phyloP scores from a whole-genome alignment of 1,140 invertebrate species.

The Ceratosolen solmsi region DNA sequence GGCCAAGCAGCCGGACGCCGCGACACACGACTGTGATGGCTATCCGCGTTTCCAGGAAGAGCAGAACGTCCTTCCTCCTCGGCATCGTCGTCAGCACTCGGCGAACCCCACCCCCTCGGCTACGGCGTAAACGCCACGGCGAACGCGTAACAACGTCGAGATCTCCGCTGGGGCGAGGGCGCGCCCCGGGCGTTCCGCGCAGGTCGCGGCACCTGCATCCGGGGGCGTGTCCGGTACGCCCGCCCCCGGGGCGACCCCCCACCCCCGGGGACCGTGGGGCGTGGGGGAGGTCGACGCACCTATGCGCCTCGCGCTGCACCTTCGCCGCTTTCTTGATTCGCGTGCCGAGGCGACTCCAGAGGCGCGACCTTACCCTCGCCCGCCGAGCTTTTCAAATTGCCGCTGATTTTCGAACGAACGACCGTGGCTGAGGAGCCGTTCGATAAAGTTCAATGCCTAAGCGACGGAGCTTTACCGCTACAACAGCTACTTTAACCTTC shows the following conservation, averaged over 20 bases:
- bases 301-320: conserved; percentile 18
- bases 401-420: not conserved
- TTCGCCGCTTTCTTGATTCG: not conserved
- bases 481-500: too few relatives aligned
- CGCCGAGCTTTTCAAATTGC: not conserved
- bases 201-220: conserved; percentile 12
- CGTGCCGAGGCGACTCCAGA: not conserved
- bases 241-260: not conserved
- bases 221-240: conserved; percentile 23
- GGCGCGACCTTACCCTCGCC: not conserved
- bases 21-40: too few relatives aligned
- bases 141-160: conserved; percentile 23
- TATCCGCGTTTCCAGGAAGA: not conserved
- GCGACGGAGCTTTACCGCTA: too few relatives aligned
- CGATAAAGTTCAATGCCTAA: too few relatives aligned
- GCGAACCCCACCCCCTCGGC: not conserved
- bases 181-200: conserved; percentile 4
- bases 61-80: not conserved
- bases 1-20: too few relatives aligned
- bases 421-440: too few relatives aligned
- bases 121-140: not conserved
- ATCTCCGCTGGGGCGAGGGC: conserved; percentile 56
- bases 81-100: not conserved
- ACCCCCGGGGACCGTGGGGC: not conserved
- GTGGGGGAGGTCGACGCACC: conserved; percentile 25